phyloP scores from a whole-genome alignment of 2,888 invertebrate genomes.

The Ichneumoninae sp. region DNA sequence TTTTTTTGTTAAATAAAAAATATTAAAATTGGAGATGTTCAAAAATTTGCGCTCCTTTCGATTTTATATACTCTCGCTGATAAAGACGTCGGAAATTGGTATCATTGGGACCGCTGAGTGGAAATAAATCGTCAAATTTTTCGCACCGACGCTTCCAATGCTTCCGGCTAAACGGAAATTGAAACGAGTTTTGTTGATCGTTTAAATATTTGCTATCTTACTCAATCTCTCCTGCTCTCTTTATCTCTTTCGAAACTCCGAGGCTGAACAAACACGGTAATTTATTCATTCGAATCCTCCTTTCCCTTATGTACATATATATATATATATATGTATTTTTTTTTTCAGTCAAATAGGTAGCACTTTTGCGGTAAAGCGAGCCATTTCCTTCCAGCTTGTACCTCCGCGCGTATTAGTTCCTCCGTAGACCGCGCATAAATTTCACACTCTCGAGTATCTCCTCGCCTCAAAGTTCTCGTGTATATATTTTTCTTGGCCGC shows the following conservation, averaged over 20 bases:
- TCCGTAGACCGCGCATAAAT: slow-evolving; percentile 60
- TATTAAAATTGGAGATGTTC: background rate
- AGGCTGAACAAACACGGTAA: slow-evolving; percentile 39
- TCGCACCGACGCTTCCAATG: background rate
- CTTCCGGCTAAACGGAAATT: slow-evolving; percentile 11
- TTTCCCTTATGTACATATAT: background rate
- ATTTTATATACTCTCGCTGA: background rate
- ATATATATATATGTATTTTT: background rate
- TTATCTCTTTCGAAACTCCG: background rate
- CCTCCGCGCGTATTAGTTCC: slow-evolving; percentile 53
- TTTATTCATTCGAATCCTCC: slow-evolving; percentile 30
- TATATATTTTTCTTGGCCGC: slow-evolving; percentile 52
- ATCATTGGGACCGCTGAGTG: background rate
- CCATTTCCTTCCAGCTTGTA: slow-evolving; percentile 34
- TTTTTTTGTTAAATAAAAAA: background rate
- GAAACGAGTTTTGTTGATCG: slow-evolving; percentile 18
- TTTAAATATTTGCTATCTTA: slow-evolving; percentile 33
- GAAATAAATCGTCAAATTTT: slow-evolving; percentile 6
- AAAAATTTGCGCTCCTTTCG: background rate
- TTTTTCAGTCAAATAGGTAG: slow-evolving; percentile 17
- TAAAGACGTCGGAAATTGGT: background rate
- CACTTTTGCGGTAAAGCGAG: slow-evolving; percentile 48
- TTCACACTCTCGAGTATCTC: slow-evolving; percentile 67
- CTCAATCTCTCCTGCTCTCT: slow-evolving; percentile 9
- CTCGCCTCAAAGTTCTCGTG: slow-evolving; percentile 31